Percentiles rank a stretch among this genome's conserved stretches.
These are phyloP conservation scores for Chalcis sispes DNA, from an alignment of 2,888 invertebrate species.

Conservation along the genomic window DNA sequence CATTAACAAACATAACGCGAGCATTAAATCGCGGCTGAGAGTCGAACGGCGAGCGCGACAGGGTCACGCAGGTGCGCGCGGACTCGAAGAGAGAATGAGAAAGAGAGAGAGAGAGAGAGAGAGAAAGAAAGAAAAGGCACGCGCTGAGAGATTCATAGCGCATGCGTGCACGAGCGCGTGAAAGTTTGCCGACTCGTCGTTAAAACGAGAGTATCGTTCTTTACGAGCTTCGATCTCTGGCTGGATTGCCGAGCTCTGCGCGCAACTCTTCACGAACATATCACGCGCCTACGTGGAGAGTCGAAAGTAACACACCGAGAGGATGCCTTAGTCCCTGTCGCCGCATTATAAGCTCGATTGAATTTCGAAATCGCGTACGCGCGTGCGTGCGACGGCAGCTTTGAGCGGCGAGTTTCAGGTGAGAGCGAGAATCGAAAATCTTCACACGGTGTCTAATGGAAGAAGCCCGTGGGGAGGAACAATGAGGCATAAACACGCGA, in stretches of 20 bases:
- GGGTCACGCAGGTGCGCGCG: slow-evolving; percentile 64
- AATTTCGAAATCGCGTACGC: slow-evolving; percentile 30
- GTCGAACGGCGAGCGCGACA: slow-evolving; percentile 22
- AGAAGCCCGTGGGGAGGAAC: neutral
- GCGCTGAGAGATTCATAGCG: slow-evolving; percentile 64
- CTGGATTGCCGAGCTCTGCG: neutral
- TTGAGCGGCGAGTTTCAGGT: neutral
- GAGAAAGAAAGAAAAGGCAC: slow-evolving; percentile 55
- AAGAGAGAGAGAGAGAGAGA: too few species aligned
- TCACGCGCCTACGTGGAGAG: neutral
- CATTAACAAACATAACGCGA: slow-evolving; percentile 58
- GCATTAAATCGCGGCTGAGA: slow-evolving; percentile 55
- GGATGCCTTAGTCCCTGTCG: slow-evolving; percentile 18
- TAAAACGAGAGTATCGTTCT: slow-evolving; percentile 26
- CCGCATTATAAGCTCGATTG: slow-evolving; percentile 25
- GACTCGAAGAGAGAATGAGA: too few species aligned
- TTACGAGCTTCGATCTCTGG: neutral
- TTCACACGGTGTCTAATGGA: slow-evolving; percentile 25
- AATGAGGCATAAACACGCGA: slow-evolving; percentile 22
- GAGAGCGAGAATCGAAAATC: slow-evolving; percentile 46
- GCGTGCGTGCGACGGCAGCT: neutral
- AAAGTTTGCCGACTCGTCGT: slow-evolving; percentile 34
- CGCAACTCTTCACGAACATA: too few species aligned
- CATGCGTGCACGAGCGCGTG: slow-evolving; percentile 60
- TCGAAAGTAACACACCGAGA: slow-evolving; percentile 6